Base-by-base conservation (phyloP, 2,797 vertebrate species). In the Otolemur crassicaudatus region DNA sequence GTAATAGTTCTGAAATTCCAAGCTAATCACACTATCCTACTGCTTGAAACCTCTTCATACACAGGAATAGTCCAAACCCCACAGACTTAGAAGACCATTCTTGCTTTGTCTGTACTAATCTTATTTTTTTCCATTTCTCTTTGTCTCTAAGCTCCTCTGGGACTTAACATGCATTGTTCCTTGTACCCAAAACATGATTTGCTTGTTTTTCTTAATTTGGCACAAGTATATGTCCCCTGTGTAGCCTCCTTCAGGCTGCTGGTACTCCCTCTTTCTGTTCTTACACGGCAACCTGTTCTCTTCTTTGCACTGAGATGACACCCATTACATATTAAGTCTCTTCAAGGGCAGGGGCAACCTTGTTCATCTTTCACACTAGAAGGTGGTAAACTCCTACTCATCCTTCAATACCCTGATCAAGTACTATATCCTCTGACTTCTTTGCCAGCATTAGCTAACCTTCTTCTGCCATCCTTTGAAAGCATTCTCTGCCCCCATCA, bases 161-260 rank as follows among this genome's bases (percentile, higher is more conserved):
- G 13, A 34, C 58, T 65, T 46, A 89, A 77, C 23, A 46, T 46
- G 46, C 67, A 11, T 75, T 89, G 11, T 89, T 90, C 34, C 46
- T 95, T 97, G 25, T 86, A 1, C 60, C 61, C 69, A 25, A 86
- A 93, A 84, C 31, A 17, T 94, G 23, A 37, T 92, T 49, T 87
- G 56, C 2, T 95, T 72, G 53, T 90, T 96, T n/a, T 96, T 75
- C 46, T 10, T 69, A 93, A 87, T 85, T 72, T 20, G 91, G 27
- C 69, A 95, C 43, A 70, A 92, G 56, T 82, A 43, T 63, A 69
- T 22, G 80, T 94, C 29, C 6, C 83, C 75, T 94, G 25, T 70
- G 65, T 95, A 81, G 29, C 11, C 2, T 27, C n/a, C 67, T 75
- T 58, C 12, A 67, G 31, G 72, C 31, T 85, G 7, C 84, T 80